A percentile compares a stretch with the other conserved stretches of the same genome.
Conservation (phyloP, 2,888 invertebrate species). For the Belgica antarctica region DNA sequence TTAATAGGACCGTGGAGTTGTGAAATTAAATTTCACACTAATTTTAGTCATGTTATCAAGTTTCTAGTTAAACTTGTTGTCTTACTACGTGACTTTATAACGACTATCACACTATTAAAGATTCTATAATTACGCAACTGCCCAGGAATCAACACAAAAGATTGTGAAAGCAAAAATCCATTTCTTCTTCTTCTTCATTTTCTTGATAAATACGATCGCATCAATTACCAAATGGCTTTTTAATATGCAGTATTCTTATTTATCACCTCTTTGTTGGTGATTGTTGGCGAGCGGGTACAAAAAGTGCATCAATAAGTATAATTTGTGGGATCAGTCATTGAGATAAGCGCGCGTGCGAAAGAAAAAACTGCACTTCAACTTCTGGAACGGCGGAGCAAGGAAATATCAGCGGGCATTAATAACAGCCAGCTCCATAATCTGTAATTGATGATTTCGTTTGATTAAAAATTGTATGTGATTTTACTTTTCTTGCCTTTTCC, state of each 20-base stretch:
- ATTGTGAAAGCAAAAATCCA: conserved; percentile 9
- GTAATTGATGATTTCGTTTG: conserved; percentile 43
- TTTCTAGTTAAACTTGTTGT: too few relatives aligned
- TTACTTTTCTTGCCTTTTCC: too few relatives aligned
- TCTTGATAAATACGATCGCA: conserved; percentile 35
- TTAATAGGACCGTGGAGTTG: too few relatives aligned
- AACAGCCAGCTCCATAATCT: conserved; percentile 32
- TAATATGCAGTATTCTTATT: conserved; percentile 43
- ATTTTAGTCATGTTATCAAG: too few relatives aligned
- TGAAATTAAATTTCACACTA: too few relatives aligned
- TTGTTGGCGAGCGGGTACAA: conserved; percentile 10
- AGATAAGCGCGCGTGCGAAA: conserved; percentile 5
- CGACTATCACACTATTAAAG: too few relatives aligned
- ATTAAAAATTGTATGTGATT: conserved; percentile 41
- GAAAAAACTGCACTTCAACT: conserved; percentile 5
- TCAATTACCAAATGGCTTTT: conserved; percentile 42
- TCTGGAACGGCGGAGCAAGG: neutral
- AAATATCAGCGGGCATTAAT: conserved; percentile 26
- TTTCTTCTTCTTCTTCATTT: too few relatives aligned
- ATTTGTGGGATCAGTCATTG: conserved; percentile 35
- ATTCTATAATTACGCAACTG: too few relatives aligned
- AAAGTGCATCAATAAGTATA: conserved; percentile 32
- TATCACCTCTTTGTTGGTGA: conserved; percentile 36
- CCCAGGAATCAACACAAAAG: neutral
- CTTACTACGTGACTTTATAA: too few relatives aligned